Base-by-base conservation (phyloP, 2,888 invertebrate species). In the Cephus rjabovi region DNA sequence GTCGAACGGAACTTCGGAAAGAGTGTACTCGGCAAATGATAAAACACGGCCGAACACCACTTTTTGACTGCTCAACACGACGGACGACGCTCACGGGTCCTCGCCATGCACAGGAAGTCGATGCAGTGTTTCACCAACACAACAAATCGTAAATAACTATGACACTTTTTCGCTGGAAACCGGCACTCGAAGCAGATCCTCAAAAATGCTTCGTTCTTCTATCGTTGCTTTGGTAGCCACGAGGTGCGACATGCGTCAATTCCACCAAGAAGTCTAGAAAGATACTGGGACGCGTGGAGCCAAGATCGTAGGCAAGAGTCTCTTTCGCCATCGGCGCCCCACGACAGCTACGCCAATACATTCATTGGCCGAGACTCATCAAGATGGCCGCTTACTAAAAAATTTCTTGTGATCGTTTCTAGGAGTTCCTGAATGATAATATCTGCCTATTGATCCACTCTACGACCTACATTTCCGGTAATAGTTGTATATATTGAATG, bases 71-170 rank as follows among this genome's bases (percentile, higher is more conserved):
- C 56, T 75, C 75, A 81, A 76, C 78, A 79, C 81, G 76, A 80
- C 79, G 84, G 82, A 83, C 82, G 84, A 88, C 86, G 87, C 87
- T 88, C 82, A 84, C 82, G 85, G 84, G 82, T 79, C 83, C 80
- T 86, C 83, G 86, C 87, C 86, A 84, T 87, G 82, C 83, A 87
- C 86, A 85, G 84, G 82, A 86, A 88, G 85, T 87, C 83, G 81
- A 83, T 80, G 80, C 82, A 84, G 83, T 84, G 86, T 86, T 87
- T 87, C 85, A 86, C 83, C 83, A 84, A 84, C 85, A 84, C 86
- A 82, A 83, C 81, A 85, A 81, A 82, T 84, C 82, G 82, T 82
- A 83, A 84, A 85, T 83, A 83, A 86, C 80, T 78, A 79, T 79
- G 56, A 56, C 56, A 56, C 56, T 56, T 56, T 15, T 56, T 56